Evolutionary conservation across 2,113 vertebrate species (phyloP).

Genomic region (Coreoperca whiteheadi): DNA sequence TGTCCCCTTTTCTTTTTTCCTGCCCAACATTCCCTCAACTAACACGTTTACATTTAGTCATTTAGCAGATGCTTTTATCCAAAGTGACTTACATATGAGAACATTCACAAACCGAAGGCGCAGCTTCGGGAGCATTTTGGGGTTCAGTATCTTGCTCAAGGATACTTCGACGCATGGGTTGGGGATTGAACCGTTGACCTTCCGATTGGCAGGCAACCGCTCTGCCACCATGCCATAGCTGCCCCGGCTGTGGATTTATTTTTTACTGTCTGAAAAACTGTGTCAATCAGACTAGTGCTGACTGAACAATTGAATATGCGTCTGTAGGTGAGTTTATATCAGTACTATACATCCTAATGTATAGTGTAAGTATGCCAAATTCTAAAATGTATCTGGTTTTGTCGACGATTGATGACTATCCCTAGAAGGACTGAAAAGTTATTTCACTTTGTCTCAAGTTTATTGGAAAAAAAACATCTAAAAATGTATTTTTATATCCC

Average conservation of each 20-base stretch:
- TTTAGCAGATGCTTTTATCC: no score
- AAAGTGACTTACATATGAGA: no score
- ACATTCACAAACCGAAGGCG: no score
- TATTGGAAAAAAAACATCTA: neutral
- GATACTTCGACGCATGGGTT: no score
- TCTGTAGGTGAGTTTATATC: neutral
- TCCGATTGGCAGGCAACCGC: no score
- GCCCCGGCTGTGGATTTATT: no score
- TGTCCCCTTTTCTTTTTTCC: neutral
- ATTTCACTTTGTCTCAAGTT: slow-evolving; percentile 23
- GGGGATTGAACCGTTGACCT: no score
- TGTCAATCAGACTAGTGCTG: neutral
- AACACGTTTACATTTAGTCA: no score
- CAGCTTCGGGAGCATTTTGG: no score
- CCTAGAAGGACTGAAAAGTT: neutral
- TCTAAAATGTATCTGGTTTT: neutral
- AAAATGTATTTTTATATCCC: slow-evolving; percentile 12
- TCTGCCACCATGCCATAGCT: no score
- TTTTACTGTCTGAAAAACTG: neutral
- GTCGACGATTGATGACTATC: neutral
- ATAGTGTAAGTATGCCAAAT: neutral
- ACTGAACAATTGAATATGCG: neutral
- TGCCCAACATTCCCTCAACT: neutral
- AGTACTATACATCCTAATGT: neutral
- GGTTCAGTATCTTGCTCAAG: no score